Conservation (phyloP, 2,113 vertebrate genomes). For the Choloepus hoffmanni region DNA sequence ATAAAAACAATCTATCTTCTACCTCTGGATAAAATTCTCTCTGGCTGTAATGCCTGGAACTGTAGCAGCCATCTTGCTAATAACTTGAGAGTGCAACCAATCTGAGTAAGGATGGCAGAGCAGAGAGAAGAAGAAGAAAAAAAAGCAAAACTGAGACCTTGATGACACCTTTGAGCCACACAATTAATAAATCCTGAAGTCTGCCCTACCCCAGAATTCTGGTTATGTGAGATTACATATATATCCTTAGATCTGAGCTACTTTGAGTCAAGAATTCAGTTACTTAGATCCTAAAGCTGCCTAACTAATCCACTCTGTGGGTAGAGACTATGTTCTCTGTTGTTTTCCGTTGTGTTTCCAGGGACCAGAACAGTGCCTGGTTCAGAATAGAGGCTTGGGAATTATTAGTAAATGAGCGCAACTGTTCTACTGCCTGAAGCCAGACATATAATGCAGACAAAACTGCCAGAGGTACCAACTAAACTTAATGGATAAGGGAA, state of each 20-base stretch:
- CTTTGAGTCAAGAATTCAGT: neutral
- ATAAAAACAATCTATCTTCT: neutral
- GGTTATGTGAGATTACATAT: neutral
- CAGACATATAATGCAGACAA: neutral
- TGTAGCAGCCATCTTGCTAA: neutral
- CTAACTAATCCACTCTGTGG: neutral
- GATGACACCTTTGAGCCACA: accelerated
- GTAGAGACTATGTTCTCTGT: neutral
- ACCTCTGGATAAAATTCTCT: neutral
- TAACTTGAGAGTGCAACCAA: neutral
- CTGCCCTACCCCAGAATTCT: no score
- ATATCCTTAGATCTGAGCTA: neutral
- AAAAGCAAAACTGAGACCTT: neutral
- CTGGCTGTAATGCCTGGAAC: neutral
- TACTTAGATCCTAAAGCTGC: neutral
- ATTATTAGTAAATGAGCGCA: neutral
- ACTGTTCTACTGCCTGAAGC: neutral
- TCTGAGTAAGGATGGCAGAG: neutral
- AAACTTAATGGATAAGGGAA: neutral
- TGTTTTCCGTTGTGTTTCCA: neutral
- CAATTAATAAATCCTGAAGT: neutral
- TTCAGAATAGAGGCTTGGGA: neutral
- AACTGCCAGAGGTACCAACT: neutral
- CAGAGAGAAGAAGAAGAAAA: neutral
- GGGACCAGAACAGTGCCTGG: neutral